A percentile compares a stretch with the other conserved stretches of the same genome.
phyloP scores from a whole-genome alignment of 92 coral and sea anemone genomes.

The Nematostella vectensis region DNA sequence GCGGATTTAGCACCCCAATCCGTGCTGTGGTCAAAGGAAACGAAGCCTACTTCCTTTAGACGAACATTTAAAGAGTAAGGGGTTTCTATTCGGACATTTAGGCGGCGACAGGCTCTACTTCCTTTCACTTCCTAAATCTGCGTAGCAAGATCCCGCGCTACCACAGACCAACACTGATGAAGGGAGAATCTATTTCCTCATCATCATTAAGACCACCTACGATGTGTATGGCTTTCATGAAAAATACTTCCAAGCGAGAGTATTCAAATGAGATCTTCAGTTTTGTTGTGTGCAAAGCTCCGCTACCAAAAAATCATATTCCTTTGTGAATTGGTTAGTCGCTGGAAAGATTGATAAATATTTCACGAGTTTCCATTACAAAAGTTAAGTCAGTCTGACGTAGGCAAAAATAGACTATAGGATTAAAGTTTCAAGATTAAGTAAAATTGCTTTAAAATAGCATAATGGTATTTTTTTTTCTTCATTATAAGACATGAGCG shows the following conservation, averaged over 20 bases:
- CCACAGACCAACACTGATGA: slow-evolving; percentile 15
- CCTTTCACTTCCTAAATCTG: slow-evolving; percentile 72
- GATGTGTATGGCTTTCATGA: not conserved
- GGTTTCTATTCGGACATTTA: slow-evolving; percentile 56
- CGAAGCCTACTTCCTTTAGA: slow-evolving; percentile 40
- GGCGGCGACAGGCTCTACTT: slow-evolving; percentile 45
- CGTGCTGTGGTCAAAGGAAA: slow-evolving; percentile 17
- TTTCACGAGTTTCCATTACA: slow-evolving; percentile 1
- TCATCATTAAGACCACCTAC: not conserved
- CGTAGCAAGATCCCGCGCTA: slow-evolving; percentile 77
- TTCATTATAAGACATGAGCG: not conserved
- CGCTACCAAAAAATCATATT: not conserved
- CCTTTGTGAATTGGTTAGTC: not conserved
- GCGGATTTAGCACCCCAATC: slow-evolving; percentile 23
- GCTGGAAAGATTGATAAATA: not conserved
- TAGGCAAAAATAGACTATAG: not conserved
- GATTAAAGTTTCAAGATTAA: too few relatives aligned
- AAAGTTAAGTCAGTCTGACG: not conserved
- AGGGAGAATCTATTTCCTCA: slow-evolving; percentile 13
- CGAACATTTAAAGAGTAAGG: slow-evolving; percentile 48
- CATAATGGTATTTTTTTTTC: too few relatives aligned
- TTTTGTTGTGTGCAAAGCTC: not conserved
- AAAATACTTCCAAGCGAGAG: not conserved
- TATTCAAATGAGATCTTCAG: not conserved
- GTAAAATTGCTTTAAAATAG: too few relatives aligned